Evolutionary conservation across 2,888 invertebrate genomes (phyloP).

Genomic region (Schizotus pectinicornis): DNA sequence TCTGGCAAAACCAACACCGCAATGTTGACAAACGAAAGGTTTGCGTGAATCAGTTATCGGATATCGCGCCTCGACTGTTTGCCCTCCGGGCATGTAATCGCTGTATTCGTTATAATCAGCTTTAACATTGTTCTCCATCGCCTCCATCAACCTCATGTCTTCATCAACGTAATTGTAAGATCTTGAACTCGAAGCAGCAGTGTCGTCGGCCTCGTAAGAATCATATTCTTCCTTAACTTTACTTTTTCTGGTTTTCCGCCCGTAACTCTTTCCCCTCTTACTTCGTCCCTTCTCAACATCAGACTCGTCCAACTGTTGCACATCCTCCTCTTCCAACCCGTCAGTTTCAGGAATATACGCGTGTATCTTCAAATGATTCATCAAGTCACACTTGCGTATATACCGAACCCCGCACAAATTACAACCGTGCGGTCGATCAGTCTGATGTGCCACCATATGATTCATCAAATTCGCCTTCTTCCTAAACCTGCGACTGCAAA

Average conservation of each 20-base stretch:
- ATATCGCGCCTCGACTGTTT: slow-evolving; percentile 55
- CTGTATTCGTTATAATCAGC: slow-evolving; percentile 45
- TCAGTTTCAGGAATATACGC: slow-evolving; percentile 74
- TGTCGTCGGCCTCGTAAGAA: slow-evolving; percentile 41
- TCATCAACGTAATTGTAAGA: slow-evolving; percentile 61
- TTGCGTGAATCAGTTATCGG: slow-evolving; percentile 73
- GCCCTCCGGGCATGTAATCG: slow-evolving; percentile 44
- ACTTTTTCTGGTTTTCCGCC: slow-evolving; percentile 45
- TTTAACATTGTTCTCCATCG: slow-evolving; percentile 56
- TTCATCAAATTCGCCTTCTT: slow-evolving; percentile 85
- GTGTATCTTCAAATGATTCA: slow-evolving; percentile 83
- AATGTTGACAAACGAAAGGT: slow-evolving; percentile 81
- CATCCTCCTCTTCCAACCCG: slow-evolving; percentile 61
- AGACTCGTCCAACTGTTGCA: slow-evolving; percentile 51
- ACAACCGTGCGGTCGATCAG: slow-evolving; percentile 81
- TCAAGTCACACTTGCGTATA: slow-evolving; percentile 78
- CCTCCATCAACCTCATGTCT: slow-evolving; percentile 60
- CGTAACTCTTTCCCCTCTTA: slow-evolving; percentile 41
- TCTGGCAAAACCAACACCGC: slow-evolving; percentile 76
- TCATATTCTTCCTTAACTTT: slow-evolving; percentile 52
- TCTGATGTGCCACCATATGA: slow-evolving; percentile 87
- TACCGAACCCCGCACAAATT: slow-evolving; percentile 83
- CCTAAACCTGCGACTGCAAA: slow-evolving; percentile 82
- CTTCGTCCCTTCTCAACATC: slow-evolving; percentile 35
- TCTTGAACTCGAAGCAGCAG: slow-evolving; percentile 50